Evolutionary conservation across 2,888 invertebrate species (phyloP).

Genomic region (Ectemnius cavifrons): DNA sequence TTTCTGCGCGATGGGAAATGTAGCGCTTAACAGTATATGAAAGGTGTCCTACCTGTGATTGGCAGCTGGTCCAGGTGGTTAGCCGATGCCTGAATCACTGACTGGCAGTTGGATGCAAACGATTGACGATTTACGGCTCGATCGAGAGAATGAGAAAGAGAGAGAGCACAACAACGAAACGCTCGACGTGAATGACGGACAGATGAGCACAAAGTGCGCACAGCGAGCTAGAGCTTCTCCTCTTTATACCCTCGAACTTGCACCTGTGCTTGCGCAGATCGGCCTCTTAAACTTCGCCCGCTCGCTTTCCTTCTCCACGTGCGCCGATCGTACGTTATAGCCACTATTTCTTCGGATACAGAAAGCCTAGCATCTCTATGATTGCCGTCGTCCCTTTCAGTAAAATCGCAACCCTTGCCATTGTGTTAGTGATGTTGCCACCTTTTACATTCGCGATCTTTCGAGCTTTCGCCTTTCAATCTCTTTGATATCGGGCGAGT

Average conservation of each 20-base stretch:
- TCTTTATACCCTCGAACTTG: conserved; percentile 73
- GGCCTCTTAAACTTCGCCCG: conserved; percentile 51
- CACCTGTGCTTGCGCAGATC: conserved; percentile 73
- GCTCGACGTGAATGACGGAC: conserved; percentile 64
- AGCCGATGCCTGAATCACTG: neutral
- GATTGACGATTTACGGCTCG: neutral
- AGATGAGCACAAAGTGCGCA: conserved; percentile 73
- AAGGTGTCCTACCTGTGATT: conserved; percentile 2
- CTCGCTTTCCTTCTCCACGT: conserved; percentile 49
- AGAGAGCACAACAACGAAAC: conserved; percentile 18
- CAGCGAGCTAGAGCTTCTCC: conserved; percentile 69
- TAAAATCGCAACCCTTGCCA: no score
- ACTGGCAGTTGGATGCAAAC: neutral
- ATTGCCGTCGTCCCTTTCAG: no score
- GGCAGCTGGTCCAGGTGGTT: neutral
- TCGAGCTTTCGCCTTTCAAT: no score
- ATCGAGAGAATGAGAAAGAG: conserved; percentile 9
- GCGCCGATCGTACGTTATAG: conserved; percentile 16
- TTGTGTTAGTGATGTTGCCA: no score
- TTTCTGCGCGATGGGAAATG: no score
- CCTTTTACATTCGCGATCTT: no score
- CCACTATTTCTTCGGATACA: no score
- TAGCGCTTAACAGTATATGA: no score
- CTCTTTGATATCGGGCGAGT: no score
- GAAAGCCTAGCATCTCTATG: no score